phyloP scores from a whole-genome alignment of 2,797 vertebrate species.

The Molossus alvarezi region DNA sequence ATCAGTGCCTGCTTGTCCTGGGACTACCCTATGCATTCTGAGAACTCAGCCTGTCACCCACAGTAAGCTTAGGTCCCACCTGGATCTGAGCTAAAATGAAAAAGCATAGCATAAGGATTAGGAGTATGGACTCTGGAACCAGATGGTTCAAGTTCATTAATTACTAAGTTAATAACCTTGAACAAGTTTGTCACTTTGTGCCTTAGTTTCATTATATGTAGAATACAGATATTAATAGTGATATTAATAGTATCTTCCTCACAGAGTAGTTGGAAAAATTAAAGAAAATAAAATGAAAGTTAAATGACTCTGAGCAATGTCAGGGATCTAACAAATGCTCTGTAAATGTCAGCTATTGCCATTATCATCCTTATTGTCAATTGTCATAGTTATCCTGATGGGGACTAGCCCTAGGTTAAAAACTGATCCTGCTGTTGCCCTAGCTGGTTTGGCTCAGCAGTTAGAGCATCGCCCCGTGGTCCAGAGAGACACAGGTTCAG shows the following conservation, averaged over 20 bases:
- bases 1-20: neutral
- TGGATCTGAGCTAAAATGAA: conserved; percentile 3
- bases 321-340: neutral
- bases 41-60: neutral
- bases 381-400: neutral
- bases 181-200: neutral
- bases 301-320: neutral
- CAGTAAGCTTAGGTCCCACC: neutral
- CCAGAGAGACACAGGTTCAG: no score
- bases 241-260: neutral
- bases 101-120: neutral
- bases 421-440: neutral
- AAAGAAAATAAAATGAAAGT: conserved; percentile 45
- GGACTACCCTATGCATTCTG: neutral
- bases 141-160: neutral
- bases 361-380: neutral
- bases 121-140: neutral
- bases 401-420: neutral
- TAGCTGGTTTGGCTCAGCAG: no score
- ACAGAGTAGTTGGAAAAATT: neutral
- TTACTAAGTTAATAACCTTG: neutral
- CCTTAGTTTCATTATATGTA: neutral
- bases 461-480: no score
- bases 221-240: conserved; percentile 12
- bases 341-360: neutral